phyloP scores from a whole-genome alignment of 2,888 invertebrate genomes.

The Drosophila paucipuncta region DNA sequence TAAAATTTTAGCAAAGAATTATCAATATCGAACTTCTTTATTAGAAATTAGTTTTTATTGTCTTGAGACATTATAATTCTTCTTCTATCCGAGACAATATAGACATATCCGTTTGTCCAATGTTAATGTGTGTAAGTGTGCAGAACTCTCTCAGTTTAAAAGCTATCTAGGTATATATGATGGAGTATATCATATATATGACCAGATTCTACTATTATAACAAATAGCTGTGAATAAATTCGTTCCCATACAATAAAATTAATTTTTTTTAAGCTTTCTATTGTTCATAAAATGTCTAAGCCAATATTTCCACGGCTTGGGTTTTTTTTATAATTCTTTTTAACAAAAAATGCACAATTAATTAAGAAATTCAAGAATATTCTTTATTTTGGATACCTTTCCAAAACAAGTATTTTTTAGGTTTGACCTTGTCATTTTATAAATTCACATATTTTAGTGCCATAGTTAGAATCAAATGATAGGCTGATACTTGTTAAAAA shows the following conservation, averaged over 20 bases:
- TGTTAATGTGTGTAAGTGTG: neutral
- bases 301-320: neutral
- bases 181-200: neutral
- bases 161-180: neutral
- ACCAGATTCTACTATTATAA: neutral
- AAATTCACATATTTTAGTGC: neutral
- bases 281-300: neutral
- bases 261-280: neutral
- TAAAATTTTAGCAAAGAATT: neutral
- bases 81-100: neutral
- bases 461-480: neutral
- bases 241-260: accelerated
- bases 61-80: neutral
- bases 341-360: neutral
- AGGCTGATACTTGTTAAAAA: neutral
- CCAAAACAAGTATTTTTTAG: neutral
- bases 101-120: neutral
- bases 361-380: neutral
- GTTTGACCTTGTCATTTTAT: neutral
- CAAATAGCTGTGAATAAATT: neutral
- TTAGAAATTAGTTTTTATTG: neutral
- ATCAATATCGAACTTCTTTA: neutral
- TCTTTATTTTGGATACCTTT: neutral
- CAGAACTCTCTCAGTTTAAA: neutral
- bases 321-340: neutral